phyloP scores from a whole-genome alignment of 1,140 invertebrate species.

The Chelonus insularis region DNA sequence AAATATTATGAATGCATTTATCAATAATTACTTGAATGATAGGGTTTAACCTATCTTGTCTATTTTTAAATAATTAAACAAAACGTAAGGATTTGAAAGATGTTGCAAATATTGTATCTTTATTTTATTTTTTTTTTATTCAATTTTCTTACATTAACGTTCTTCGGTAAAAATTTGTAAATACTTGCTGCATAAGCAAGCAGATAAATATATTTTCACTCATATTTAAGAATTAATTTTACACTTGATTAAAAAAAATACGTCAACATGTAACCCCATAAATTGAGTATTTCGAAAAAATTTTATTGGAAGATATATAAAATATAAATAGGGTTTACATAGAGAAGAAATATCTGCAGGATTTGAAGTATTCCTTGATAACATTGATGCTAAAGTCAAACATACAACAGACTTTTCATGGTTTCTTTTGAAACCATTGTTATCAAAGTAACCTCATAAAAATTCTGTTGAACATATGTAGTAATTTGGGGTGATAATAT shows the following conservation, averaged over 20 bases:
- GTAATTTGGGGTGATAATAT: slow-evolving; percentile 94
- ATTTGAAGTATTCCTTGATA: slow-evolving; percentile 92
- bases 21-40: slow-evolving; percentile 75
- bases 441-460: slow-evolving; percentile 94
- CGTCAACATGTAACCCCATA: slow-evolving; percentile 90
- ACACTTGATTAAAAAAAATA: slow-evolving; percentile 90
- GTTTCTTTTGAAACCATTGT: slow-evolving; percentile 93
- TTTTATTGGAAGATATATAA: slow-evolving; percentile 92
- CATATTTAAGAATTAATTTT: slow-evolving; percentile 95
- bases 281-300: slow-evolving; percentile 93
- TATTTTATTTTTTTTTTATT: slow-evolving; percentile 89
- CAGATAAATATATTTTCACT: slow-evolving; percentile 95
- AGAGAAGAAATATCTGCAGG: slow-evolving; percentile 95
- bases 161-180: slow-evolving; percentile 77
- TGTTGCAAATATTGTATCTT: slow-evolving; percentile 87
- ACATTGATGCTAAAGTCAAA: slow-evolving; percentile 92
- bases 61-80: slow-evolving; percentile 90
- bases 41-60: slow-evolving; percentile 95
- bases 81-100: slow-evolving; percentile 87
- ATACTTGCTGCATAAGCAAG: slow-evolving; percentile 95
- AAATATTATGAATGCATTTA: no score
- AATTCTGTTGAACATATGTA: slow-evolving; percentile 85
- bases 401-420: slow-evolving; percentile 85
- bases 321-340: slow-evolving; percentile 84
- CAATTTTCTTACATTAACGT: slow-evolving; percentile 66